Evolutionary conservation across 2,888 invertebrate genomes (phyloP).

Genomic region (Laothoe populi): DNA sequence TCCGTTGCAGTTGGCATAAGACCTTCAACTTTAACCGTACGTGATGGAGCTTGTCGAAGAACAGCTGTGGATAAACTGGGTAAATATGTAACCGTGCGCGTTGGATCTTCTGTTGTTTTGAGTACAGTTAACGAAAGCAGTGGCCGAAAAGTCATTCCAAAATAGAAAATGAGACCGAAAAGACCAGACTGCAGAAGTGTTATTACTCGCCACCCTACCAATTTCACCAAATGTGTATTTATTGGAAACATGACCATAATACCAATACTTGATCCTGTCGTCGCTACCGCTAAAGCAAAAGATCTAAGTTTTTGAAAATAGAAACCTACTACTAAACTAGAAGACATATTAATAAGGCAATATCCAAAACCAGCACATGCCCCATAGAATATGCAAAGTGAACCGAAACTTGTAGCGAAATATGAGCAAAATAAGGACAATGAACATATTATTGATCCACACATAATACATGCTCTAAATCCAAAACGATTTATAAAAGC

Average conservation of each 20-base stretch:
- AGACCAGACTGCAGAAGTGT: constrained; percentile 70
- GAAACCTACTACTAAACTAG: constrained; percentile 71
- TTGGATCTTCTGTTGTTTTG: constrained; percentile 61
- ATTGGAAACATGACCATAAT: constrained; percentile 65
- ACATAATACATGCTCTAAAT: constrained; percentile 71
- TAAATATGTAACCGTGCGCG: constrained; percentile 71
- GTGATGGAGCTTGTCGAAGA: constrained; percentile 46
- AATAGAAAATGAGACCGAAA: constrained; percentile 63
- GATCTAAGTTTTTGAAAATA: constrained; percentile 74
- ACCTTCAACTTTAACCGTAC: constrained; percentile 41
- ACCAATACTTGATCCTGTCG: constrained; percentile 71
- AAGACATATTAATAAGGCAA: constrained; percentile 66
- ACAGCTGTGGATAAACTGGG: constrained; percentile 61
- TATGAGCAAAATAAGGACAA: constrained; percentile 62
- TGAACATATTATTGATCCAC: constrained; percentile 64
- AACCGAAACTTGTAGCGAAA: constrained; percentile 55
- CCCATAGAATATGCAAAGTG: constrained; percentile 67
- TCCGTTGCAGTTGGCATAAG: constrained; percentile 50
- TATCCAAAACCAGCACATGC: constrained; percentile 65
- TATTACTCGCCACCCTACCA: constrained; percentile 68
- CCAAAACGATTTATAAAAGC: constrained; percentile 77
- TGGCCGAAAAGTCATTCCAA: constrained; percentile 69
- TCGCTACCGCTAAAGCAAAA: constrained; percentile 64
- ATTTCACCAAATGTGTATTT: constrained; percentile 59
- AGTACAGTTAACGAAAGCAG: constrained; percentile 66